Evolutionary conservation across 2,797 vertebrate species (phyloP).

Genomic region (Cirrhinus mrigala): DNA sequence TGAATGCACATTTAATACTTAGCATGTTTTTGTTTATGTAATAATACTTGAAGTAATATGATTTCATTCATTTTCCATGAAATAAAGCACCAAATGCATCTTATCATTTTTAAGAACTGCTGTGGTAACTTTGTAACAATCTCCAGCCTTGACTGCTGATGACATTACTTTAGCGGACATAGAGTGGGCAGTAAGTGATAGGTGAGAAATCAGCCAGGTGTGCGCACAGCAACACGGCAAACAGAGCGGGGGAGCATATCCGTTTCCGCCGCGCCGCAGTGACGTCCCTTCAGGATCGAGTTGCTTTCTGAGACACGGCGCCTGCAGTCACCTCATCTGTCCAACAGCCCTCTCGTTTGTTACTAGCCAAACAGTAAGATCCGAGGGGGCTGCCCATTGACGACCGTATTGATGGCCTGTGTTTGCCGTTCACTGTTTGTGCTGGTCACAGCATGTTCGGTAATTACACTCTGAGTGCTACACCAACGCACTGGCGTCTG

Average conservation of each 20-base stretch:
- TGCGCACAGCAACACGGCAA: slow-evolving; percentile 32
- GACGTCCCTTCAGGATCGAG: slow-evolving; percentile 18
- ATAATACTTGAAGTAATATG: background rate
- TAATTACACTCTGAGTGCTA: slow-evolving; percentile 57
- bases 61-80: background rate
- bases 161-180: background rate
- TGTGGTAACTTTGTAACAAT: background rate
- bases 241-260: slow-evolving; percentile 42
- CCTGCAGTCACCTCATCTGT: slow-evolving; percentile 41
- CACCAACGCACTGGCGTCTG: slow-evolving; percentile 32
- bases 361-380: slow-evolving; percentile 52
- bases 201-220: slow-evolving; percentile 53
- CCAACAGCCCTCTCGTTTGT: slow-evolving; percentile 50
- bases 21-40: background rate
- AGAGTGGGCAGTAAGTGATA: slow-evolving; percentile 24
- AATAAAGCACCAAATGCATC: background rate
- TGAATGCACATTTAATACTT: no score
- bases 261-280: slow-evolving; percentile 12
- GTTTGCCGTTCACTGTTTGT: slow-evolving; percentile 61
- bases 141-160: background rate
- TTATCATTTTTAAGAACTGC: background rate
- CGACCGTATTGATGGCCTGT: slow-evolving; percentile 36
- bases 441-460: slow-evolving; percentile 61
- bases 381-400: slow-evolving; percentile 16
- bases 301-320: slow-evolving; percentile 12